Evolutionary conservation across 2,888 invertebrate species (phyloP).

Genomic region (Diadegma fenestrale): DNA sequence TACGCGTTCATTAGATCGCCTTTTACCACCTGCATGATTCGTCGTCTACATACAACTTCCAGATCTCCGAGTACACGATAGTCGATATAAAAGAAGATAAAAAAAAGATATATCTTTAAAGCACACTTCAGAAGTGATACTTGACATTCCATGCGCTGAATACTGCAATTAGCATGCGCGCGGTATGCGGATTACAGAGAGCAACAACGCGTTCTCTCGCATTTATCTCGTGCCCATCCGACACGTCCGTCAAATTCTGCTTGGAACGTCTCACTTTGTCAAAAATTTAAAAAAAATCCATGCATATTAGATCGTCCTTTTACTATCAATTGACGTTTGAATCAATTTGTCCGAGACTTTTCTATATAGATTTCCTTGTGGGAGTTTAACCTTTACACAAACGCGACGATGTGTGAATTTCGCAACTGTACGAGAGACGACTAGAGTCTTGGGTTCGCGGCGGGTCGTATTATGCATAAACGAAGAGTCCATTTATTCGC

Average conservation of each 20-base stretch:
- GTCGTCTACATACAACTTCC: constrained; percentile 7
- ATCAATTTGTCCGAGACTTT: constrained; percentile 8
- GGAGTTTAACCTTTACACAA: constrained; percentile 50
- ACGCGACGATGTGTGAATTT: constrained; percentile 38
- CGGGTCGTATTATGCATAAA: constrained; percentile 1
- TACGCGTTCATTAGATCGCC: constrained; percentile 57
- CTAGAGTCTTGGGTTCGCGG: too few species aligned
- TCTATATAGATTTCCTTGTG: constrained; percentile 9
- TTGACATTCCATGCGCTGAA: constrained; percentile 47
- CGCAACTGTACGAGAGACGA: constrained; percentile 15
- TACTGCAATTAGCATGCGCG: constrained; percentile 45
- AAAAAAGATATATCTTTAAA: constrained; percentile 26
- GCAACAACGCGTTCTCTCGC: constrained; percentile 8
- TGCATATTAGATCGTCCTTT: too few species aligned
- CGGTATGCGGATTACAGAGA: constrained; percentile 43
- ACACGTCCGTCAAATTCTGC: too few species aligned
- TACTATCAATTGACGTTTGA: background rate
- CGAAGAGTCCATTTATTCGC: too few species aligned
- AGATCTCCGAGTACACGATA: too few species aligned
- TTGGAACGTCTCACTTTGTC: too few species aligned
- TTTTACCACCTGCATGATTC: constrained; percentile 43
- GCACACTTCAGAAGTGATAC: constrained; percentile 43
- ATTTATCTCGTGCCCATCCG: too few species aligned
- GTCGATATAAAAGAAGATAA: constrained; percentile 17
- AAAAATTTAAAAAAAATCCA: too few species aligned